These are phyloP conservation scores for Poecile atricapillus DNA, from an alignment of 2,113 vertebrate genomes.

Conservation along the genomic window DNA sequence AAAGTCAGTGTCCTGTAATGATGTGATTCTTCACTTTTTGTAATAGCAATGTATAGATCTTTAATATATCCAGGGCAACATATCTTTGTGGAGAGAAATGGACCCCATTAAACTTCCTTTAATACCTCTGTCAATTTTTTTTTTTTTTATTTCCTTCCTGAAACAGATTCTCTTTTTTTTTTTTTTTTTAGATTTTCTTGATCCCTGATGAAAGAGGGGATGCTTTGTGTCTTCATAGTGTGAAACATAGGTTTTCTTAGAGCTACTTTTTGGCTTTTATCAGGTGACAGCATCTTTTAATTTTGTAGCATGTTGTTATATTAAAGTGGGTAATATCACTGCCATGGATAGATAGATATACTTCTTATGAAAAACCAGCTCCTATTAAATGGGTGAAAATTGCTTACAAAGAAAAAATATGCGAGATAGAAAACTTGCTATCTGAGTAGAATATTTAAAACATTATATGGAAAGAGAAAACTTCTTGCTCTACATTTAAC, in stretches of 20 bases:
- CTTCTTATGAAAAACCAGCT: background rate
- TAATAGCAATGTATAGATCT: background rate
- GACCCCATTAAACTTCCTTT: background rate
- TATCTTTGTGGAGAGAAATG: background rate
- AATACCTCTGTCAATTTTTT: background rate
- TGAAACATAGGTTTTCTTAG: background rate
- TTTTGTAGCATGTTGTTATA: background rate
- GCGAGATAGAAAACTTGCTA: background rate
- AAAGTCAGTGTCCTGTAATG: background rate
- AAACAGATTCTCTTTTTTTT: background rate
- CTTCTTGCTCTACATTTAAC: background rate
- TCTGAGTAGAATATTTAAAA: background rate
- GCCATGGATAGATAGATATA: background rate
- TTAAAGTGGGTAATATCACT: background rate
- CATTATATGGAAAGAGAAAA: background rate
- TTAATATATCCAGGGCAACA: background rate
- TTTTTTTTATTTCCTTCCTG: background rate
- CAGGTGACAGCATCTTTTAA: background rate
- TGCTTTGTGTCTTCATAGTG: background rate
- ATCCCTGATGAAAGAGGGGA: background rate
- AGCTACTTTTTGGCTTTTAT: background rate
- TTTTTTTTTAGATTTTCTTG: background rate
- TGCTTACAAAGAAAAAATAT: background rate
- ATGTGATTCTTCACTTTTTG: background rate
- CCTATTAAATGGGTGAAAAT: background rate